These are phyloP conservation scores for Aphidoletes aphidimyza DNA, from an alignment of 2,888 invertebrate species.

Conservation along the genomic window DNA sequence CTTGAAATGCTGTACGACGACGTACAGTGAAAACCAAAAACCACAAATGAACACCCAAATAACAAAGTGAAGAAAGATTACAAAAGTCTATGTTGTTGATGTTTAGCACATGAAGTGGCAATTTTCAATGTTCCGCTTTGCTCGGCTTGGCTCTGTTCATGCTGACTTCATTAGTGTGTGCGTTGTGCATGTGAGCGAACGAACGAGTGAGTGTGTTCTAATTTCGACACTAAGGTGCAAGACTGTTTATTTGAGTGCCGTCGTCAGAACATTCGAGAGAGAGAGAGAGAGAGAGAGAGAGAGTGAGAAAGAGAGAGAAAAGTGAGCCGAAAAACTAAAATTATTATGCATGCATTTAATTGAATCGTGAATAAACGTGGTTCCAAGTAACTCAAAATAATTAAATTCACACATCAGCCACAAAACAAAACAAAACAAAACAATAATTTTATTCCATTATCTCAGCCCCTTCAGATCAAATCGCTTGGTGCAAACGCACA, in stretches of 20 bases:
- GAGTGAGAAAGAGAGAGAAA: no score
- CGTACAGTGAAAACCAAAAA: background rate
- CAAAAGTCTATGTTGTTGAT: slow-evolving; percentile 13
- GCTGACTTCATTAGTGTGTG: background rate
- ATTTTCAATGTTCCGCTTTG: slow-evolving; percentile 33
- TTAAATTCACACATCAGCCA: slow-evolving; percentile 29
- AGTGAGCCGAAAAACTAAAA: background rate
- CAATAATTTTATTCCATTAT: slow-evolving; percentile 39
- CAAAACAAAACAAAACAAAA: slow-evolving; percentile 8
- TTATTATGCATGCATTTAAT: slow-evolving; percentile 19
- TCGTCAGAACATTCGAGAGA: background rate
- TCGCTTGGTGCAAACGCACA: background rate
- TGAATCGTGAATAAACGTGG: slow-evolving; percentile 26
- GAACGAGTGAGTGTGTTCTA: background rate
- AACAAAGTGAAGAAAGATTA: slow-evolving; percentile 5
- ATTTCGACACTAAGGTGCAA: slow-evolving; percentile 20
- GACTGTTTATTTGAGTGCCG: slow-evolving; percentile 12
- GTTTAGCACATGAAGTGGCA: slow-evolving; percentile 25
- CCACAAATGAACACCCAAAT: background rate
- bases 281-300: no score
- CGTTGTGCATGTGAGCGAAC: no score
- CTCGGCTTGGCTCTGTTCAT: no score
- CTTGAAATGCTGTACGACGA: background rate
- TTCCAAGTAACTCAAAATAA: slow-evolving; percentile 16
- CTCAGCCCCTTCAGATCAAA: slow-evolving; percentile 25